Evolutionary conservation across 2,797 vertebrate genomes (phyloP).

Genomic region (Tamandua tetradactyla): DNA sequence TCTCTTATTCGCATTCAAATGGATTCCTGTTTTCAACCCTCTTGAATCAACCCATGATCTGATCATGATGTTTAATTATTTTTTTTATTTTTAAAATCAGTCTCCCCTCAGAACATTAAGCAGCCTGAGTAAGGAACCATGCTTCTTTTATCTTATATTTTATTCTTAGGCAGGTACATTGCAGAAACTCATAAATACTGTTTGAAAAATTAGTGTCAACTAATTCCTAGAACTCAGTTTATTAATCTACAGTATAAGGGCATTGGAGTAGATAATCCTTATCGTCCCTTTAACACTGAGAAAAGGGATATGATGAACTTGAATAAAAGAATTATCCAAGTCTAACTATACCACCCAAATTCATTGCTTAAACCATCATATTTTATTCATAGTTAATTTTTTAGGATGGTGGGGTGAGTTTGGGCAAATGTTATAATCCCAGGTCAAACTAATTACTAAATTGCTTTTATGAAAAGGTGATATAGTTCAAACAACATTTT

Average conservation of each 20-base stretch:
- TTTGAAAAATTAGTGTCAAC: neutral
- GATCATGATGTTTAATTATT: neutral
- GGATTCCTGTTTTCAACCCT: neutral
- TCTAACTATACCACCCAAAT: constrained; percentile 30
- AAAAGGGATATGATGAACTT: neutral
- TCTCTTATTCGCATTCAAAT: neutral
- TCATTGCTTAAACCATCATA: neutral
- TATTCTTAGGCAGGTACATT: neutral
- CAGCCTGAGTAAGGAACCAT: neutral
- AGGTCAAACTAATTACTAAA: constrained; percentile 43
- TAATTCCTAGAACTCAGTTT: neutral
- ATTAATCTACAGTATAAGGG: neutral
- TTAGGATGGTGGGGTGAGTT: neutral
- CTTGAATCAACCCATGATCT: neutral
- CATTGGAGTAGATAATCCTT: neutral
- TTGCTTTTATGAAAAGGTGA: constrained; percentile 28
- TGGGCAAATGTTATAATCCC: constrained; percentile 20
- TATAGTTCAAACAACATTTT: constrained; percentile 31
- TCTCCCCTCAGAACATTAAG: neutral
- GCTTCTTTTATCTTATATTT: neutral
- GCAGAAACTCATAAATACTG: neutral
- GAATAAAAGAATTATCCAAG: constrained; percentile 3
- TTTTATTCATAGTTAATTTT: constrained; percentile 35
- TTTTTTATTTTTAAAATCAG: neutral
- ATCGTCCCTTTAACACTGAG: neutral